Conservation (phyloP, 2,888 invertebrate species). For the Leptogaster cylindrica region DNA sequence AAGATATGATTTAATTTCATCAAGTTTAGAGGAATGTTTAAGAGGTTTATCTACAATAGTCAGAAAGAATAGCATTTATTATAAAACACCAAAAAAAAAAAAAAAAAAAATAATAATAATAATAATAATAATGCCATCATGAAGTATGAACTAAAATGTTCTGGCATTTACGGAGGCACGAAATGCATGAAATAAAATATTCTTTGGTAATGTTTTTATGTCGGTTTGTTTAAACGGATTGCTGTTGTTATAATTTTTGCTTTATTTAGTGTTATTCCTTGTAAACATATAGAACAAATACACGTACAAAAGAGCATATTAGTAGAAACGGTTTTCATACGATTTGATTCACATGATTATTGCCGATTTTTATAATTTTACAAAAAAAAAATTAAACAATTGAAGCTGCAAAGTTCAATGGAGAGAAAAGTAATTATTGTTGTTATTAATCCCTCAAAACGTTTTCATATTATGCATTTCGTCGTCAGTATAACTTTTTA, state of each 20-base stretch:
- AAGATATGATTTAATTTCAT: constrained; percentile 22
- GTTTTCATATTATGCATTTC: no score
- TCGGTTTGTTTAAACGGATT: constrained; percentile 1
- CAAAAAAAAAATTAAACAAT: no score
- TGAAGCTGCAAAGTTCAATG: constrained; percentile 24
- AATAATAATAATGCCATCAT: constrained; percentile 29
- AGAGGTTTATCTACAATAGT: constrained; percentile 27
- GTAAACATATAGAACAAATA: constrained; percentile 16
- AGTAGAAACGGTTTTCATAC: neutral
- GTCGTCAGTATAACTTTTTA: no score
- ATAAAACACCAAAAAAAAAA: constrained; percentile 29
- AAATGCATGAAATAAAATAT: no score
- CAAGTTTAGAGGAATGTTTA: constrained; percentile 28
- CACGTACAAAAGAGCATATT: neutral
- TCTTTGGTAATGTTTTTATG: constrained; percentile 14
- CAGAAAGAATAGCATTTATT: constrained; percentile 11
- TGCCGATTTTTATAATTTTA: neutral
- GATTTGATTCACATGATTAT: constrained; percentile 6
- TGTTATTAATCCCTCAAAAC: no score
- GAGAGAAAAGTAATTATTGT: no score
- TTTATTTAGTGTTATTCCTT: neutral
- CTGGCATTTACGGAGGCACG: neutral
- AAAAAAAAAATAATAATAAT: no score
- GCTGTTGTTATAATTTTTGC: constrained; percentile 5
- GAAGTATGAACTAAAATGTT: constrained; percentile 13